phyloP scores from a whole-genome alignment of 37 sponge, comb jelly and placozoan species.

The Cladorhizidae sp. region DNA sequence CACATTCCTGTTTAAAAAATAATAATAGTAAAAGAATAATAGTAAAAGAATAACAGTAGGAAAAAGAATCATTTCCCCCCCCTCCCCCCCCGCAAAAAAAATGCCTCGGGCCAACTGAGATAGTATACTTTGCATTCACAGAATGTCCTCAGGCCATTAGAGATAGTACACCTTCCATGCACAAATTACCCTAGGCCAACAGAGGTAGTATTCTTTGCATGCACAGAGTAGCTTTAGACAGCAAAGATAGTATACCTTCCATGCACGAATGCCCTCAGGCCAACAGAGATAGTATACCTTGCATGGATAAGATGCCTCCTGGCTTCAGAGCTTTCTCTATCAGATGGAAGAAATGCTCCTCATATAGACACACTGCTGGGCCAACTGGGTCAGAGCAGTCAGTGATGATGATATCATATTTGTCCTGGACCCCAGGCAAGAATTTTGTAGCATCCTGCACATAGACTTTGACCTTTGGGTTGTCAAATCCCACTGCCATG shows the following conservation, averaged over 20 bases:
- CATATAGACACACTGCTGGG: slow-evolving; percentile 70
- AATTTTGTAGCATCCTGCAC: slow-evolving; percentile 75
- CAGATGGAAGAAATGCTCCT: slow-evolving; percentile 60
- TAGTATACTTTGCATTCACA: too few relatives aligned
- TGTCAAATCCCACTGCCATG: slow-evolving; percentile 54
- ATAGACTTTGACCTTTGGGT: slow-evolving; percentile 65
- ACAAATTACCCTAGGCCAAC: too few relatives aligned
- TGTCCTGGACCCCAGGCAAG: slow-evolving; percentile 25
- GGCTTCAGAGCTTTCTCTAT: slow-evolving; percentile 72
- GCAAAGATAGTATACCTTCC: too few relatives aligned
- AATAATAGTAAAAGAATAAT: not conserved
- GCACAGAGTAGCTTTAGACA: too few relatives aligned
- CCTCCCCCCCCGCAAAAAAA: too few relatives aligned
- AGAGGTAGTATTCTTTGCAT: too few relatives aligned
- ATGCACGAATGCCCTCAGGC: too few relatives aligned
- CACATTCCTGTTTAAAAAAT: slow-evolving; percentile 54
- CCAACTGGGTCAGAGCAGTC: slow-evolving; percentile 86
- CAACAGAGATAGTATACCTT: slow-evolving; percentile 58
- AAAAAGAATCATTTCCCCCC: not conserved
- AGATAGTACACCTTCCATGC: too few relatives aligned
- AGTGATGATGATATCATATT: slow-evolving; percentile 92
- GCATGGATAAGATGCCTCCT: slow-evolving; percentile 73
- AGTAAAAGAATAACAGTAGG: not conserved
- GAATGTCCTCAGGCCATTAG: too few relatives aligned
- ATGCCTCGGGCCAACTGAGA: not conserved